These are phyloP conservation scores for Argyresthia goedartella DNA, from an alignment of 2,888 invertebrate species.

Conservation along the genomic window DNA sequence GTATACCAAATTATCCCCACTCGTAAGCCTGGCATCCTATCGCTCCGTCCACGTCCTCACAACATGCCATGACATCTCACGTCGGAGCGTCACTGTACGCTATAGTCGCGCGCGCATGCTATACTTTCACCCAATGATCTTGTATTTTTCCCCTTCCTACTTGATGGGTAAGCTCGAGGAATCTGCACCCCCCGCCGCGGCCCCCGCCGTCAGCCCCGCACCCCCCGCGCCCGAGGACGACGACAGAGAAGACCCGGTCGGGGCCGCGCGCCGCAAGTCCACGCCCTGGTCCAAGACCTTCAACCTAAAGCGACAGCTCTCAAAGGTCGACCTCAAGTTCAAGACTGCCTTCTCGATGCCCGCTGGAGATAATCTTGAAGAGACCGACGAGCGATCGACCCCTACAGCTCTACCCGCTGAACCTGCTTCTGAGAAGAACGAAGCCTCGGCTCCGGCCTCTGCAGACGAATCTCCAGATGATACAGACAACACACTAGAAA, in stretches of 20 bases:
- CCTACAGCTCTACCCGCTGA: slow-evolving; percentile 55
- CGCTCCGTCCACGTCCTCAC: too few relatives aligned
- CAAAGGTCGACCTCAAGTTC: slow-evolving; percentile 81
- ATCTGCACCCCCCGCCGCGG: slow-evolving; percentile 25
- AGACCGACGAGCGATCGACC: slow-evolving; percentile 29
- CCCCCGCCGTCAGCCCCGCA: slow-evolving; percentile 17
- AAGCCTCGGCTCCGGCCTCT: slow-evolving; percentile 28
- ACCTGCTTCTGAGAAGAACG: slow-evolving; percentile 24
- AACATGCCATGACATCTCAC: neutral
- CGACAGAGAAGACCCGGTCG: slow-evolving; percentile 13
- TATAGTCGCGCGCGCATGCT: neutral
- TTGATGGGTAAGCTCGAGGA: slow-evolving; percentile 46
- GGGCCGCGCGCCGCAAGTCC: slow-evolving; percentile 63
- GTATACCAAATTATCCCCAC: too few relatives aligned
- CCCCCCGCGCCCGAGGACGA: slow-evolving; percentile 13
- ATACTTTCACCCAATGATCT: slow-evolving; percentile 37
- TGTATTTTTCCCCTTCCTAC: slow-evolving; percentile 35
- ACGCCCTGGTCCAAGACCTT: slow-evolving; percentile 83
- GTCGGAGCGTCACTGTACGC: neutral
- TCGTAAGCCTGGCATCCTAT: too few relatives aligned
- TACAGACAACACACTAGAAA: slow-evolving; percentile 19
- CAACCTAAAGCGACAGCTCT: slow-evolving; percentile 85
- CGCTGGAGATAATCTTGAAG: slow-evolving; percentile 48
- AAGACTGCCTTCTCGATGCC: slow-evolving; percentile 74
- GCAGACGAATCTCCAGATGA: slow-evolving; percentile 24